These are phyloP conservation scores for Albula glossodonta DNA, from an alignment of 2,113 vertebrate species.

Conservation along the genomic window DNA sequence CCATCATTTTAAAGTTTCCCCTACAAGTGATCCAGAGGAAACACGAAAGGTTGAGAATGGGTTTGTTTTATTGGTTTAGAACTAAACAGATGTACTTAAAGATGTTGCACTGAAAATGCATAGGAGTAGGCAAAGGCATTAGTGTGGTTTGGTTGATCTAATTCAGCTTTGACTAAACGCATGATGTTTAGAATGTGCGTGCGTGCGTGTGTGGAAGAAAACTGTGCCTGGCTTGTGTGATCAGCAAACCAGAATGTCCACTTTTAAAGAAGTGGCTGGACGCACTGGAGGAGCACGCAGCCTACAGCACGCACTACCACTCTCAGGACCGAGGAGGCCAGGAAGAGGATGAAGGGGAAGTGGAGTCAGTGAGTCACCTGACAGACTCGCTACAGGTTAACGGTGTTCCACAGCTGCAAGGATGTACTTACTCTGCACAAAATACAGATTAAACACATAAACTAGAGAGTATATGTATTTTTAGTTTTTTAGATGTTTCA, in stretches of 20 bases:
- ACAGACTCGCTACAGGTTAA: slow-evolving; percentile 81
- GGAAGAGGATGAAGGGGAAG: slow-evolving; percentile 67
- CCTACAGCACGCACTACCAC: slow-evolving; percentile 95
- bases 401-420: too few species aligned
- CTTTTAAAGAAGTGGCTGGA: slow-evolving; percentile 81
- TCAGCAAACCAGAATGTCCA: too few species aligned
- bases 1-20: slow-evolving; percentile 88
- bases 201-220: background rate
- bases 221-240: too few species aligned
- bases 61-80: background rate
- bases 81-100: too few species aligned
- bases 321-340: slow-evolving; percentile 87
- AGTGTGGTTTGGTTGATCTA: too few species aligned
- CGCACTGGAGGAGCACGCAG: slow-evolving; percentile 89
- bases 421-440: too few species aligned
- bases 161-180: too few species aligned
- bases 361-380: slow-evolving; percentile 62
- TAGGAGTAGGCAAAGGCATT: too few species aligned
- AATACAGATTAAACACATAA: too few species aligned
- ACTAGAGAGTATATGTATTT: too few species aligned
- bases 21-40: slow-evolving; percentile 72
- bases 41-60: slow-evolving; percentile 78
- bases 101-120: too few species aligned
- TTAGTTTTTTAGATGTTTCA: too few species aligned
- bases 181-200: background rate